These are phyloP conservation scores for Conopomorpha cramerella DNA, from an alignment of 1,140 invertebrate species.

Conservation along the genomic window DNA sequence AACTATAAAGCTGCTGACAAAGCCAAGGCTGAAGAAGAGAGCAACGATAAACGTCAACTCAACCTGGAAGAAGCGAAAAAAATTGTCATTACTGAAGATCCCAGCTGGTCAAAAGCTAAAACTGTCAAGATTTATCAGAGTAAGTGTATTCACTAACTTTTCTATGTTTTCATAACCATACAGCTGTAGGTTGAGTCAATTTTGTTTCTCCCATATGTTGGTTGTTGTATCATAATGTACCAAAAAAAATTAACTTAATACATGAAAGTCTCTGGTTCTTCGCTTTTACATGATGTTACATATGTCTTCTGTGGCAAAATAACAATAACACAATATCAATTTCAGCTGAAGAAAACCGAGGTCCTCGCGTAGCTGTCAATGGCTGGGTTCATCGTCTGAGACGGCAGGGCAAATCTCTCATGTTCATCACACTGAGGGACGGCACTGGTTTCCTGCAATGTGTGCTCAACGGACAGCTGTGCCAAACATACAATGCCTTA, in stretches of 20 bases:
- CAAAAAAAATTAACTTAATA: no score
- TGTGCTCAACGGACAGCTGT: conserved; percentile 85
- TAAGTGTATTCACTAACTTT: no score
- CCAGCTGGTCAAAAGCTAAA: conserved; percentile 71
- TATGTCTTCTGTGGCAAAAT: no score
- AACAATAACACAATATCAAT: no score
- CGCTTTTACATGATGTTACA: no score
- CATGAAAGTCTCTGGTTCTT: no score
- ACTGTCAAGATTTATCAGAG: conserved; percentile 80
- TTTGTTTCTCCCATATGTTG: no score
- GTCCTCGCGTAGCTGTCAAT: conserved; percentile 79
- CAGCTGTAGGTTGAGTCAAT: no score
- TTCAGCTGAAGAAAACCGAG: conserved; percentile 65
- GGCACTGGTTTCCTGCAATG: conserved; percentile 96
- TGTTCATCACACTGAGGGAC: conserved; percentile 94
- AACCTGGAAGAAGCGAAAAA: conserved; percentile 93
- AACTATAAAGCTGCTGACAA: conserved; percentile 79
- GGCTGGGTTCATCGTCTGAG: conserved; percentile 96
- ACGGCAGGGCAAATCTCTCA: conserved; percentile 89
- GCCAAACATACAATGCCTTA: conserved; percentile 93
- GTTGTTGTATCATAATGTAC: no score
- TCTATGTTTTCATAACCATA: no score
- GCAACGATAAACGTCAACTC: conserved; percentile 81
- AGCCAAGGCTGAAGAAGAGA: conserved; percentile 77
- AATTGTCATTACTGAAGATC: conserved; percentile 81